Conservation (phyloP, 2,113 vertebrate genomes). For the Saguinus imperator region DNA sequence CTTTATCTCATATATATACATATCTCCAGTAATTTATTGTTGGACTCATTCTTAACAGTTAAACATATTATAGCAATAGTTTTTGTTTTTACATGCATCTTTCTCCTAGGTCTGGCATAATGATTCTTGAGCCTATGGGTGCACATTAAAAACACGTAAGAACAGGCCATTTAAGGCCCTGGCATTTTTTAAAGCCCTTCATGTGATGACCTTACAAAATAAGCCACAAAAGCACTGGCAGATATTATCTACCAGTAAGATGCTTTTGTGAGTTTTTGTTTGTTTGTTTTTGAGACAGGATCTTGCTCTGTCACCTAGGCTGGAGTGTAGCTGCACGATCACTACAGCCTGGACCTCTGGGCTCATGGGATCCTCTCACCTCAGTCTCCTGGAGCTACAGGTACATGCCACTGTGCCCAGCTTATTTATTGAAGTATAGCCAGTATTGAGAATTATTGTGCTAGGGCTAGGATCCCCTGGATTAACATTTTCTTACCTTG, state of each 20-base stretch:
- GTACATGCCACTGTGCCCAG: too few relatives aligned
- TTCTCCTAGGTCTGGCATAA: background rate
- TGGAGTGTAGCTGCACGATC: too few relatives aligned
- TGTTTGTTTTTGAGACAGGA: too few relatives aligned
- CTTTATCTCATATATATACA: background rate
- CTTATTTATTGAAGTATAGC: background rate
- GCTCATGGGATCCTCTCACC: too few relatives aligned
- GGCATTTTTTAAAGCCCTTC: background rate
- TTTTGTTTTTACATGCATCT: background rate
- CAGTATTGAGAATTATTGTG: background rate
- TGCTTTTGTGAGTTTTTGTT: too few relatives aligned
- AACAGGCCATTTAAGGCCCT: background rate
- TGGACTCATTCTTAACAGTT: background rate
- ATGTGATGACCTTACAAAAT: background rate
- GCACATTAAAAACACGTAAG: background rate
- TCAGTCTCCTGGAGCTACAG: too few relatives aligned
- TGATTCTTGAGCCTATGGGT: background rate
- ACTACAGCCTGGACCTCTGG: too few relatives aligned
- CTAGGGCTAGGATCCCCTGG: background rate
- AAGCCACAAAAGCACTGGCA: too few relatives aligned
- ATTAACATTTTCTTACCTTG: background rate
- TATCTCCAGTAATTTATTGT: background rate
- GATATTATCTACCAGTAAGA: too few relatives aligned
- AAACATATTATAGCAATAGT: background rate
- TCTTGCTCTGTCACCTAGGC: too few relatives aligned